Percentiles rank a stretch among this genome's conserved stretches.
phyloP scores from a whole-genome alignment of 2,797 vertebrate species.

The Enteromius radiatus region DNA sequence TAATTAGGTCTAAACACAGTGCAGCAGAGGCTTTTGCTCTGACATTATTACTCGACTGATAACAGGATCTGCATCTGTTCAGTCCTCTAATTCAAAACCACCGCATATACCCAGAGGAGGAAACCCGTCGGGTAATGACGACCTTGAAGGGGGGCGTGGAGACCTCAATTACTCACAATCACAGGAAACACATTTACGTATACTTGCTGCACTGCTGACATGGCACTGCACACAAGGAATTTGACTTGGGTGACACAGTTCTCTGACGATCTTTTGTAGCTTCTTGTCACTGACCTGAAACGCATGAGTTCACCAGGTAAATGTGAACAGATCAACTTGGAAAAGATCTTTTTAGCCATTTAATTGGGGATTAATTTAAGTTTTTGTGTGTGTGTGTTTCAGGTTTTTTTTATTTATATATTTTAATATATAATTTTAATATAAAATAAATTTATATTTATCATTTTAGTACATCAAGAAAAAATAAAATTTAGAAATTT shows the following conservation, averaged over 20 bases:
- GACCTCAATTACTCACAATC: constrained; percentile 60
- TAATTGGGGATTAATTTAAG: no score
- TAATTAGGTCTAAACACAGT: constrained; percentile 60
- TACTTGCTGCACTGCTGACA: constrained; percentile 38
- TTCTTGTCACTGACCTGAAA: not conserved
- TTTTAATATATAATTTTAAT: no score
- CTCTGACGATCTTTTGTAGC: constrained; percentile 51
- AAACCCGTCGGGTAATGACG: constrained; percentile 56
- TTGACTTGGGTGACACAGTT: constrained; percentile 49
- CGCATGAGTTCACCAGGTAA: not conserved
- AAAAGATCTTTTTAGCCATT: not conserved
- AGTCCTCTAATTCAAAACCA: constrained; percentile 61
- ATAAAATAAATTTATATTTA: no score
- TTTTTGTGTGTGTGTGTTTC: no score
- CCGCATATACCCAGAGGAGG: constrained; percentile 54
- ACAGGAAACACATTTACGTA: constrained; percentile 45
- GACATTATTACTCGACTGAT: constrained; percentile 58
- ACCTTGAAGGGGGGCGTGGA: constrained; percentile 54
- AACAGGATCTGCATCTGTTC: constrained; percentile 58
- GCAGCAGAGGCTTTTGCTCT: constrained; percentile 53
- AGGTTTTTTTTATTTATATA: no score
- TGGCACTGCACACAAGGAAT: constrained; percentile 30
- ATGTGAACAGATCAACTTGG: not conserved
- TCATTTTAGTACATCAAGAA: no score
- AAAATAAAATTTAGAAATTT: no score